phyloP scores from a whole-genome alignment of 2,113 vertebrate genomes.

The Prinia subflava region DNA sequence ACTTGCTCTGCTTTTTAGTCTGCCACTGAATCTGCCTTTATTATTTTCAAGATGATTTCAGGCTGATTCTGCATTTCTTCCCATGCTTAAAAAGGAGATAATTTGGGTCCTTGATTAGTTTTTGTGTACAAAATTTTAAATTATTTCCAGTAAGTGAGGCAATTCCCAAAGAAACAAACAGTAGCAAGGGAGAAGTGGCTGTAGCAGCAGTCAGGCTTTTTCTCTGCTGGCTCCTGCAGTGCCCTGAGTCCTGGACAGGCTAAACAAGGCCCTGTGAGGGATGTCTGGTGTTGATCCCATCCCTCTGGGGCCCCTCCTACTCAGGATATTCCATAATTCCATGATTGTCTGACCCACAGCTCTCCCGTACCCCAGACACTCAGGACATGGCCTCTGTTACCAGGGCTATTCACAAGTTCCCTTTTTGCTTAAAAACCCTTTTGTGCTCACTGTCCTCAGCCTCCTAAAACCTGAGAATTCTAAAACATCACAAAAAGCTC shows the following conservation, averaged over 20 bases:
- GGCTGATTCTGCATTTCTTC: slow-evolving; percentile 48
- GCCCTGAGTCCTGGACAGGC: background rate
- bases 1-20: background rate
- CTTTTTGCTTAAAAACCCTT: background rate
- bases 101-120: slow-evolving; percentile 57
- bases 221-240: background rate
- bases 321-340: background rate
- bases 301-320: background rate
- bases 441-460: background rate
- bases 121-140: slow-evolving; percentile 58
- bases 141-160: slow-evolving; percentile 48
- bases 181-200: background rate
- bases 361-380: background rate
- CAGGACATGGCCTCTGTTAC: too few relatives aligned
- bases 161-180: slow-evolving; percentile 49
- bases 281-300: background rate
- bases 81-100: slow-evolving; percentile 1
- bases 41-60: background rate
- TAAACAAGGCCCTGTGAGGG: background rate
- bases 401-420: background rate
- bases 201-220: background rate
- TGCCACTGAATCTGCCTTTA: slow-evolving; percentile 19
- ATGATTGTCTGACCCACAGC: background rate
- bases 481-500: background rate
- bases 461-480: background rate